A percentile compares a stretch with the other conserved stretches of the same genome.
Conservation (phyloP, 2,113 vertebrate genomes). For the Acanthisitta chloris region DNA sequence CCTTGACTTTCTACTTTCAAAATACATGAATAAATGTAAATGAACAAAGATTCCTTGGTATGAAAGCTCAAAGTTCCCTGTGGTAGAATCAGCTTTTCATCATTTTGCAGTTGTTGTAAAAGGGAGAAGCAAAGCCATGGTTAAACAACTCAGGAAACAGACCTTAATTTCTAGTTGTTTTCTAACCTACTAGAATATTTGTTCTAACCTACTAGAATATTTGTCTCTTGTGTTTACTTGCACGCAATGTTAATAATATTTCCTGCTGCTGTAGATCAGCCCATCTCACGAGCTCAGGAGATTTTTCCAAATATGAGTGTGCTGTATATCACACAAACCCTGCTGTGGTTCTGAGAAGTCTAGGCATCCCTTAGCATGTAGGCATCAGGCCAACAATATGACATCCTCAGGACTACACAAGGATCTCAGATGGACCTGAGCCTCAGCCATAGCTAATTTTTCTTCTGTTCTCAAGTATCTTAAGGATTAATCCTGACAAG, state of each 20-base stretch:
- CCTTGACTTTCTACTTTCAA: background rate
- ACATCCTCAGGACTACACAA: background rate
- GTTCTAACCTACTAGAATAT: background rate
- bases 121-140: rapidly evolving
- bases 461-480: background rate
- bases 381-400: background rate
- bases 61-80: background rate
- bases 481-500: background rate
- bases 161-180: background rate
- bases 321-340: background rate
- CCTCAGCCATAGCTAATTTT: background rate
- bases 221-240: background rate
- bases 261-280: background rate
- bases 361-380: background rate
- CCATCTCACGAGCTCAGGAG: background rate
- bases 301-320: background rate
- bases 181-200: background rate
- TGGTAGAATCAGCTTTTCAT: background rate
- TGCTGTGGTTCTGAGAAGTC: background rate
- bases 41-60: background rate
- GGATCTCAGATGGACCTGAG: background rate
- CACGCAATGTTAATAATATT: background rate
- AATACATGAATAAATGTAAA: background rate
- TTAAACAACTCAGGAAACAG: background rate
- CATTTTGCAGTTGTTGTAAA: background rate